Percentiles rank a stretch among this genome's conserved stretches.
phyloP scores from a whole-genome alignment of 64 coral and sea anemone genomes.

The Stichodactyla mertensii region DNA sequence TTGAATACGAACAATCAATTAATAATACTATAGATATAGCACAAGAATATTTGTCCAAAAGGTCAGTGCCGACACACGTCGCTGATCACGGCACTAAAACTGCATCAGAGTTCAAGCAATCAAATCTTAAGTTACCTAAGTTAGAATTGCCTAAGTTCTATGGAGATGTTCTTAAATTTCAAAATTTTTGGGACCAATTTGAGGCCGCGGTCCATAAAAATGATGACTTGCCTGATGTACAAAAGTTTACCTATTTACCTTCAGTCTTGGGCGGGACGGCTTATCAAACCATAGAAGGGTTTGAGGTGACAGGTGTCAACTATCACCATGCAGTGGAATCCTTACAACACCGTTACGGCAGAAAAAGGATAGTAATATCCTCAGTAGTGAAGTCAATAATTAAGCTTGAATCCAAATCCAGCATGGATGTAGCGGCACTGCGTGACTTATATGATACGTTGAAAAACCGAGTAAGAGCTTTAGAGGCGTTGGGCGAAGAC shows the following conservation, averaged over 20 bases:
- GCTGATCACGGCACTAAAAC: neutral
- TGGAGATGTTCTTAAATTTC: conserved; percentile 18
- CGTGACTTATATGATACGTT: conserved; percentile 30
- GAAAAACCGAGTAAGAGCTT: conserved; percentile 14
- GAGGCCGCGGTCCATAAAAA: conserved; percentile 48
- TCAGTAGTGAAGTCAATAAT: conserved; percentile 45
- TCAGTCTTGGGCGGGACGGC: conserved; percentile 46
- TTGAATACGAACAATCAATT: neutral
- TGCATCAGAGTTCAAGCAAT: neutral
- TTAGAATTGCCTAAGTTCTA: conserved; percentile 17
- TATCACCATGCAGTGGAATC: conserved; percentile 35
- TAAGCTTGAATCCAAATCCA: conserved; percentile 9
- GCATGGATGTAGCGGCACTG: neutral
- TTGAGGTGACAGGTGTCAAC: conserved; percentile 50
- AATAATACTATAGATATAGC: conserved; percentile 1
- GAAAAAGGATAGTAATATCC: conserved; percentile 49
- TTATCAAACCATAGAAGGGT: conserved; percentile 30
- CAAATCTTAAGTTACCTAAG: conserved; percentile 31
- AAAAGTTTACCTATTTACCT: conserved; percentile 59
- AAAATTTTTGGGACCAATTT: conserved; percentile 44
- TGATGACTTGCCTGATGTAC: conserved; percentile 18
- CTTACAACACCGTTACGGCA: conserved; percentile 43
- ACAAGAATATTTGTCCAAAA: neutral
- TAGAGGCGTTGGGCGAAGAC: conserved; percentile 23
- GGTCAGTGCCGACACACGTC: too few species aligned